These are phyloP conservation scores for Spea hammondii DNA, from an alignment of 2,797 vertebrate species.

Conservation along the genomic window DNA sequence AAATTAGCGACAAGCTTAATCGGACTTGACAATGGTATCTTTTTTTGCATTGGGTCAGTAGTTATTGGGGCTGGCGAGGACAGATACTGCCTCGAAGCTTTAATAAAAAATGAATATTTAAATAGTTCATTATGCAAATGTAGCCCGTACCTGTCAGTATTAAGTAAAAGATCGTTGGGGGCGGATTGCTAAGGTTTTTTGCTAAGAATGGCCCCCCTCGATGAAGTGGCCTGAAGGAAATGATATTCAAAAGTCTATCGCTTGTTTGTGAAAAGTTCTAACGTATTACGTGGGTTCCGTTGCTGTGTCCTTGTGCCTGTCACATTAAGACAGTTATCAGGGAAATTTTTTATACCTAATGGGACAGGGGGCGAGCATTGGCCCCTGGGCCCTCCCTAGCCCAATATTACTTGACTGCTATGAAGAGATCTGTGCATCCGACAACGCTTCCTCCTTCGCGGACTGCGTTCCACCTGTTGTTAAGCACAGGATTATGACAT, in stretches of 20 bases:
- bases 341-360: too few relatives aligned
- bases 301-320: too few relatives aligned
- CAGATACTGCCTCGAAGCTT: slow-evolving; percentile 76
- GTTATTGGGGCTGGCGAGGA: slow-evolving; percentile 67
- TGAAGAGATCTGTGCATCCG: too few relatives aligned
- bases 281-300: too few relatives aligned
- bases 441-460: too few relatives aligned
- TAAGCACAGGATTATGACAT: too few relatives aligned
- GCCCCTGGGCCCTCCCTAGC: too few relatives aligned
- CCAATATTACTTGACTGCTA: too few relatives aligned
- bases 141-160: slow-evolving; percentile 75
- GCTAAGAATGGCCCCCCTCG: background rate
- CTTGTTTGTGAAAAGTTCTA: too few relatives aligned
- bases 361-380: too few relatives aligned
- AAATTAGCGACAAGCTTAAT: slow-evolving; percentile 79
- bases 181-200: background rate
- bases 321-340: too few relatives aligned
- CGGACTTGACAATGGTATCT: slow-evolving; percentile 82
- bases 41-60: slow-evolving; percentile 76
- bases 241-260: background rate
- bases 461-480: too few relatives aligned
- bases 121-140: slow-evolving; percentile 83
- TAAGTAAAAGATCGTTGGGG: slow-evolving; percentile 45
- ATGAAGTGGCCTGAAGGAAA: background rate
- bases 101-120: slow-evolving; percentile 71